A percentile compares a stretch with the other conserved stretches of the same genome.
These are phyloP conservation scores for Palythoa grandiflora DNA, from an alignment of 92 coral and sea anemone genomes.

Conservation along the genomic window DNA sequence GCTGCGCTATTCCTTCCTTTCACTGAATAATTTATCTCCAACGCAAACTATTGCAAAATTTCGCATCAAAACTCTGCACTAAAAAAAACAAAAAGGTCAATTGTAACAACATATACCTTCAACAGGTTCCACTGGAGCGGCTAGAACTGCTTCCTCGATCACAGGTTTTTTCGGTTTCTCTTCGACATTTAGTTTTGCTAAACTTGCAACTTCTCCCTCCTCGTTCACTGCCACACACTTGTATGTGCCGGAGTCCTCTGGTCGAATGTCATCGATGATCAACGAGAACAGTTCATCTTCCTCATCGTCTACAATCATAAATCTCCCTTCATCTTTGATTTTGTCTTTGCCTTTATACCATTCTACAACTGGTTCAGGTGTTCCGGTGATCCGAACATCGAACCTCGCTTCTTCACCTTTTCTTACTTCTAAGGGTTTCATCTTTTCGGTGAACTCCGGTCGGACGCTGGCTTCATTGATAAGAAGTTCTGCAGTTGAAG, in stretches of 20 bases:
- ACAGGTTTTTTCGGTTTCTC: slow-evolving; percentile 67
- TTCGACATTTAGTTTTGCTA: slow-evolving; percentile 64
- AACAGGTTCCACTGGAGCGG: slow-evolving; percentile 56
- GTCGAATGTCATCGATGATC: slow-evolving; percentile 72
- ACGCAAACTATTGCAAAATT: too few relatives aligned
- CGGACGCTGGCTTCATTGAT: slow-evolving; percentile 81
- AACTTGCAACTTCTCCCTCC: slow-evolving; percentile 65
- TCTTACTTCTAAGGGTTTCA: slow-evolving; percentile 65
- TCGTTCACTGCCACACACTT: slow-evolving; percentile 77
- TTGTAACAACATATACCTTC: too few relatives aligned
- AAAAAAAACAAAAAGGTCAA: too few relatives aligned
- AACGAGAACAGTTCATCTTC: slow-evolving; percentile 85
- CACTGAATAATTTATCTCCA: too few relatives aligned
- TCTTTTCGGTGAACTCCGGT: slow-evolving; percentile 75
- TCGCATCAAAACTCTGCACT: too few relatives aligned
- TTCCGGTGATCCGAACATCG: slow-evolving; percentile 81
- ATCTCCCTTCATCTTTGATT: slow-evolving; percentile 84
- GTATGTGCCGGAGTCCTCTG: slow-evolving; percentile 83
- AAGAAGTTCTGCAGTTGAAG: slow-evolving; percentile 80
- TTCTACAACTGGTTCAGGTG: slow-evolving; percentile 81
- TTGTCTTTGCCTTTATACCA: slow-evolving; percentile 89
- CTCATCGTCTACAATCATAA: slow-evolving; percentile 79
- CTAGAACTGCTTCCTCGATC: slow-evolving; percentile 48
- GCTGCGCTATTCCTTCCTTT: too few relatives aligned
- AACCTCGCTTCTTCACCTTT: slow-evolving; percentile 84